phyloP scores from a whole-genome alignment of 2,113 vertebrate species.

The Tragelaphus scriptus region DNA sequence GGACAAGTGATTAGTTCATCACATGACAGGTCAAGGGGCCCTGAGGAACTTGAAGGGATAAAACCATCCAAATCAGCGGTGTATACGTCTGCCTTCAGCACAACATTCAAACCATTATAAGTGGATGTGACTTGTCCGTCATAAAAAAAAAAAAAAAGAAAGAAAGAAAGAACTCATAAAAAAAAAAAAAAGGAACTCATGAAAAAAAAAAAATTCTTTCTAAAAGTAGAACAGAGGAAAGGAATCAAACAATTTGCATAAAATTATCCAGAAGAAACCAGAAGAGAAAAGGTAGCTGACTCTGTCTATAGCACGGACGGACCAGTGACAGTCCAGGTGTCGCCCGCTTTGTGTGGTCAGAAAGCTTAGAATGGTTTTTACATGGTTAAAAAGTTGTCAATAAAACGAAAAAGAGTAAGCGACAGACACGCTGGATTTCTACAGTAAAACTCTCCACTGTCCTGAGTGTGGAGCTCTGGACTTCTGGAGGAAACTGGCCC shows the following conservation, averaged over 20 bases:
- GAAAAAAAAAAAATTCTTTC: background rate
- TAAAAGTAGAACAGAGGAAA: background rate
- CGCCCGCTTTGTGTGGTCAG: background rate
- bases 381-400: background rate
- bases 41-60: background rate
- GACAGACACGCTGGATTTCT: background rate
- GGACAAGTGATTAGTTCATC: background rate
- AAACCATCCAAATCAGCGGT: background rate
- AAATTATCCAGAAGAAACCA: background rate
- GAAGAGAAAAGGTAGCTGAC: background rate
- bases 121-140: background rate
- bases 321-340: background rate
- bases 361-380: background rate
- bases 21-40: background rate
- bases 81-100: background rate
- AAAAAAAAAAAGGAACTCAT: background rate
- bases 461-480: background rate
- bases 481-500: background rate
- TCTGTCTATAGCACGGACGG: background rate
- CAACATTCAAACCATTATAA: background rate
- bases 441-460: background rate
- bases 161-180: no score
- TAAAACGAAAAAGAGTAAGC: background rate
- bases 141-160: background rate
- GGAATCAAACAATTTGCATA: background rate